A percentile compares a stretch with the other conserved stretches of the same genome.
phyloP scores from a whole-genome alignment of 35 echinoderm and acorn worm genomes.

The Ophiothrix spiculata region DNA sequence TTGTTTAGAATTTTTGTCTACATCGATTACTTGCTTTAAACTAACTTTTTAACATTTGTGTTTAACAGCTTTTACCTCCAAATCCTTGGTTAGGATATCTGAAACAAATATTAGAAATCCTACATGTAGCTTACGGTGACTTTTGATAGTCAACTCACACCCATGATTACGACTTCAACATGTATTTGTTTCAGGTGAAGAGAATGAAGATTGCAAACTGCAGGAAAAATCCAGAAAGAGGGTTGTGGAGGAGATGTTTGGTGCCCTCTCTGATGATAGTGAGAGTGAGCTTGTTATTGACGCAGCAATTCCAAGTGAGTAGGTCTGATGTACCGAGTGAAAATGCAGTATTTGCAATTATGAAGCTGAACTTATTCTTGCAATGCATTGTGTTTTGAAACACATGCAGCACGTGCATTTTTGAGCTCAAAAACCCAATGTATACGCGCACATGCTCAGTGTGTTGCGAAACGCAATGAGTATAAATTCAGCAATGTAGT shows the following conservation, averaged over 20 bases:
- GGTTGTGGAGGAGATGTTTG: conserved; percentile 79
- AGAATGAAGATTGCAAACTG: background rate
- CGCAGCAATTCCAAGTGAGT: conserved; percentile 31
- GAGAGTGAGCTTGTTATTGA: conserved; percentile 92
- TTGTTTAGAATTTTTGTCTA: background rate
- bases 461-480: background rate
- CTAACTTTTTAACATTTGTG: too few species aligned
- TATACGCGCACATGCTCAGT: background rate
- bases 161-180: too few species aligned
- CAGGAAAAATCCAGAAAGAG: conserved; percentile 48
- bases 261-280: conserved; percentile 68
- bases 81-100: too few species aligned
- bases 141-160: too few species aligned
- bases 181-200: too few species aligned
- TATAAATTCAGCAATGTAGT: background rate
- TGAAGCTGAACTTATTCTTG: background rate
- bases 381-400: background rate
- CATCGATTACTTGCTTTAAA: background rate
- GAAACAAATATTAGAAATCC: too few species aligned
- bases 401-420: background rate
- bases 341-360: too few species aligned
- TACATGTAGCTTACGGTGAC: too few species aligned
- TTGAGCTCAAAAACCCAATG: background rate
- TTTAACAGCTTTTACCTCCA: too few species aligned
- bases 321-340: too few species aligned